Percentiles rank a stretch among this genome's conserved stretches.
Conservation (phyloP, 2,797 vertebrate genomes). For the Typhlichthys eigenmanni region DNA sequence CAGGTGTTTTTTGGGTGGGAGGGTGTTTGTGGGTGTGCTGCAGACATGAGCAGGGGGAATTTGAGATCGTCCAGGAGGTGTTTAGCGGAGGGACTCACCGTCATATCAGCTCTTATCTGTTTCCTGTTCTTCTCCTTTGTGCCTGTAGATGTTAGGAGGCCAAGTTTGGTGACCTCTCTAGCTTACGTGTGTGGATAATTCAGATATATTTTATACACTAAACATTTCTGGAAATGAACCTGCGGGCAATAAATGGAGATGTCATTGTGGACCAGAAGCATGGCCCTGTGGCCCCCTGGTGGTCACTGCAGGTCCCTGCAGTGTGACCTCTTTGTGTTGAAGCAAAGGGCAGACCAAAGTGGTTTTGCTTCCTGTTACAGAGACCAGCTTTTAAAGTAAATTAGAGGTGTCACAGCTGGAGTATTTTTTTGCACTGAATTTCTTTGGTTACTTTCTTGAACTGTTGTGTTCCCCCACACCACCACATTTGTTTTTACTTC, state of each 20-base stretch:
- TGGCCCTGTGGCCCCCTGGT: constrained; percentile 35
- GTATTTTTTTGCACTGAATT: constrained; percentile 84
- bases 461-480: constrained; percentile 1
- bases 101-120: constrained; percentile 56
- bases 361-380: constrained; percentile 35
- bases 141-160: constrained; percentile 60
- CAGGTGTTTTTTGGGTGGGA: too few relatives aligned
- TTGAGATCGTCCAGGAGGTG: constrained; percentile 54
- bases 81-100: constrained; percentile 21
- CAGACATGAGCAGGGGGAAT: constrained; percentile 37
- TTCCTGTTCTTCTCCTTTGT: constrained; percentile 53
- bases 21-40: constrained; percentile 29
- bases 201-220: neutral
- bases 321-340: constrained; percentile 17
- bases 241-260: constrained; percentile 38
- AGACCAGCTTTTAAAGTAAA: constrained; percentile 35
- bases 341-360: constrained; percentile 11
- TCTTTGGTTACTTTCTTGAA: constrained; percentile 54
- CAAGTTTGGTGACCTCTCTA: constrained; percentile 42
- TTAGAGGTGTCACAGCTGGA: constrained; percentile 39
- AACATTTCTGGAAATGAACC: constrained; percentile 22
- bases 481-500: constrained; percentile 51
- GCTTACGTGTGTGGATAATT: constrained; percentile 37
- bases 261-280: constrained; percentile 31
- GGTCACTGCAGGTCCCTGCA: constrained; percentile 26